Evolutionary conservation across 2,888 invertebrate species (phyloP).

Genomic region (Onchidella celtica): DNA sequence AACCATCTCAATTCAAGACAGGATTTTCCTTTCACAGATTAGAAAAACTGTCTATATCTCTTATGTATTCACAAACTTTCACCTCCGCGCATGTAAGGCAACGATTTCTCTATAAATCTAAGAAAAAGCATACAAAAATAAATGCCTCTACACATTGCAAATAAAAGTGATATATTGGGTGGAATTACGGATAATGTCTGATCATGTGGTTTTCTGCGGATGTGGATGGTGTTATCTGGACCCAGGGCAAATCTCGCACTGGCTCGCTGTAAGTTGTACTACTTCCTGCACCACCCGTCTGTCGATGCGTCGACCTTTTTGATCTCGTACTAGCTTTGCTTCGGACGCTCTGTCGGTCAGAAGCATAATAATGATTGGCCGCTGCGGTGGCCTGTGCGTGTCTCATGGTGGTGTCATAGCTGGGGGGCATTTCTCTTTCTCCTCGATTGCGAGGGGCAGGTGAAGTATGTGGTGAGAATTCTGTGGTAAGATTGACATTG

Average conservation of each 20-base stretch:
- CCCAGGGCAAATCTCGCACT: slow-evolving; percentile 72
- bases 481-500: slow-evolving; percentile 47
- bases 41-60: too few relatives aligned
- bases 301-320: slow-evolving; percentile 55
- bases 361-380: slow-evolving; percentile 60
- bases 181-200: slow-evolving; percentile 45
- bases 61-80: too few relatives aligned
- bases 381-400: slow-evolving; percentile 55
- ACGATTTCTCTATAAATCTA: too few relatives aligned
- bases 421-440: slow-evolving; percentile 68
- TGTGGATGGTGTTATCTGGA: slow-evolving; percentile 71
- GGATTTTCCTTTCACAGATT: too few relatives aligned
- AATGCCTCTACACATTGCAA: too few relatives aligned
- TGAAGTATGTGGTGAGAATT: slow-evolving; percentile 34
- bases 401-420: slow-evolving; percentile 73
- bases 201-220: slow-evolving; percentile 39
- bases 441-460: slow-evolving; percentile 37
- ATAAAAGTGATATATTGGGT: too few relatives aligned
- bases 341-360: slow-evolving; percentile 68
- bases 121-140: too few relatives aligned
- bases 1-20: too few relatives aligned
- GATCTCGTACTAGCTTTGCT: slow-evolving; percentile 71
- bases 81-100: too few relatives aligned
- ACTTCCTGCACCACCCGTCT: slow-evolving; percentile 12
- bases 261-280: slow-evolving; percentile 54